A percentile compares a stretch with the other conserved stretches of the same genome.
Evolutionary conservation across 2,113 vertebrate species (phyloP).

Genomic region (Podiceps cristatus): DNA sequence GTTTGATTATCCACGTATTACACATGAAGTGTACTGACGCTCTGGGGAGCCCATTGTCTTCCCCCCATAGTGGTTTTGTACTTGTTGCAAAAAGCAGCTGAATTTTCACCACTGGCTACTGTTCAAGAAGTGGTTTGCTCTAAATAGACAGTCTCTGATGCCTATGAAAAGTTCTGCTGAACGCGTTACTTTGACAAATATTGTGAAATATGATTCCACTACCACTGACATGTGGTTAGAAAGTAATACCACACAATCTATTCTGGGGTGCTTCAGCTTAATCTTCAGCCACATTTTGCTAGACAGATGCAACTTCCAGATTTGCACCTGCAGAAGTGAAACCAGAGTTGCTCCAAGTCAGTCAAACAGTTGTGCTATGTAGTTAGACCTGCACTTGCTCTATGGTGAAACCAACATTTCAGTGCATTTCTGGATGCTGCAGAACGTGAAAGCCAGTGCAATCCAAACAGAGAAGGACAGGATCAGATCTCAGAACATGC

Average conservation of each 20-base stretch:
- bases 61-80: background rate
- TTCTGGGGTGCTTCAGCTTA: background rate
- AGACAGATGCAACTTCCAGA: background rate
- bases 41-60: background rate
- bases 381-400: background rate
- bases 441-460: background rate
- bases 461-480: background rate
- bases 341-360: background rate
- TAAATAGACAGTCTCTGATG: background rate
- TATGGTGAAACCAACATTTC: background rate
- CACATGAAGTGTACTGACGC: background rate
- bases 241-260: background rate
- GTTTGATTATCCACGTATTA: background rate
- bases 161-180: background rate
- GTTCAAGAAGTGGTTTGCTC: background rate
- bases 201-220: background rate
- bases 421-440: background rate
- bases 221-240: background rate
- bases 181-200: background rate
- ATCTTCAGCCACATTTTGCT: background rate
- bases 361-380: background rate
- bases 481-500: background rate
- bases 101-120: background rate
- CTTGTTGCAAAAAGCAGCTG: background rate
- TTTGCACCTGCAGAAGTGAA: conserved; percentile 22